Evolutionary conservation across 2,888 invertebrate genomes (phyloP), one percentile per base, ranked within the genome.

Genomic region (Charanyca ferruginea): DNA sequence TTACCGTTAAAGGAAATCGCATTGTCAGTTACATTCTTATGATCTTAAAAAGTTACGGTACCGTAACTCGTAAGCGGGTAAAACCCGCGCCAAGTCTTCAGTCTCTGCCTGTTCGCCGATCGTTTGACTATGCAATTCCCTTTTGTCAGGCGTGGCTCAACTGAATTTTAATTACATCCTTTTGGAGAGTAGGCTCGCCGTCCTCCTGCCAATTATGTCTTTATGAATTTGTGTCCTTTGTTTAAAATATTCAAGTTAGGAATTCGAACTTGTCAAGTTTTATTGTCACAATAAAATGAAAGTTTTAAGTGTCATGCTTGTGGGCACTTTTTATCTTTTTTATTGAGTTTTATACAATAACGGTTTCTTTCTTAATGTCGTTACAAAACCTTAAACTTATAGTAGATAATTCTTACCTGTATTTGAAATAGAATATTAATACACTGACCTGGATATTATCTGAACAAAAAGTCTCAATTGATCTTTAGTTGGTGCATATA

Each of bases 81-180:
- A 45, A 51, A 32, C 23, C 38, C n/a, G 22, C 22, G n/a, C 13
- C 52, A 35, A 48, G 35, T 22, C 25, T 52, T 52, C 1, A 18
- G 32, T 9, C 51, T 42, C 22, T 60, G 35, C 52, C 32, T 58
- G 57, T 11, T 35, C 51, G 25, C 49, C 61, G 48, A 67, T 63
- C 62, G 67, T 67, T 78, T 47, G 57, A 60, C 66, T 66, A 69
- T 67, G 67, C 67, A 73, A 71, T 80, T 77, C 70, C 60, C 61
- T 65, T 59, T 77, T 77, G 64, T 62, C 52, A 63, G 65, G 51
- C 73, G 63, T 51, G 60, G 64, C 63, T 74, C 59, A 74, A 60
- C 61, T 67, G 60, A 81, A 73, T 81, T 80, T 81, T 81, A 80
- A 80, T 81, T 76, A 64, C 57, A 75, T 65, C 76, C 51, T 70